phyloP scores from a whole-genome alignment of 2,113 vertebrate species.

The Pithys albifrons region DNA sequence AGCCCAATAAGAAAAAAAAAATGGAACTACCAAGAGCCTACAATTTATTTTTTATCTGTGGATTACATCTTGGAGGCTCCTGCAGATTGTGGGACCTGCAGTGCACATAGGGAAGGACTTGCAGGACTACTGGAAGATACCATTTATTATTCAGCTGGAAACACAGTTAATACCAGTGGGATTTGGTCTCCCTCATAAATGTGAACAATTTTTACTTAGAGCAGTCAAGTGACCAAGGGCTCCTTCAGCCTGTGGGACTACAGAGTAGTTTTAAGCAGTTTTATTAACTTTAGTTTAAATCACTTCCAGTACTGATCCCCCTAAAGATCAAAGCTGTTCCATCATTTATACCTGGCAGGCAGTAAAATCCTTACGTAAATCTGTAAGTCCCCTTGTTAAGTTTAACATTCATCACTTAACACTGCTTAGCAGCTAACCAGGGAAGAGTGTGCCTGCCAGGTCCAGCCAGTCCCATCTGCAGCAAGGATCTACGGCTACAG shows the following conservation, averaged over 20 bases:
- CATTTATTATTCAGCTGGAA: conserved; percentile 60
- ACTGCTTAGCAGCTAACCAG: conserved; percentile 42
- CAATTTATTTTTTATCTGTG: neutral
- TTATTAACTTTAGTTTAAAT: conserved; percentile 71
- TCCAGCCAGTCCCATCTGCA: neutral
- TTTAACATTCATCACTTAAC: conserved; percentile 72
- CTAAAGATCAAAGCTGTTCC: conserved; percentile 66
- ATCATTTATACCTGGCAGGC: conserved; percentile 68
- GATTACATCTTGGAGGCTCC: neutral
- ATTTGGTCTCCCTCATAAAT: conserved; percentile 59
- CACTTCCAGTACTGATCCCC: conserved; percentile 53
- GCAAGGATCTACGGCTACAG: neutral
- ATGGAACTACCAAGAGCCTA: neutral
- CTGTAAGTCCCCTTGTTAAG: conserved; percentile 63
- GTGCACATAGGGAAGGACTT: neutral
- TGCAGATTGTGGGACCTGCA: neutral
- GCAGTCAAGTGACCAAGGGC: conserved; percentile 58
- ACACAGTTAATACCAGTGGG: neutral
- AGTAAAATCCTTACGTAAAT: conserved; percentile 70
- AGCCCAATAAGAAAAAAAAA: neutral
- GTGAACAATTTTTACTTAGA: conserved; percentile 63
- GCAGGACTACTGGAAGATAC: conserved; percentile 23
- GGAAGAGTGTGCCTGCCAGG: neutral
- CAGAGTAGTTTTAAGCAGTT: conserved; percentile 51
- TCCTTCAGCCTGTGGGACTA: conserved; percentile 43